These are phyloP conservation scores for Lochmaea capreae DNA, from an alignment of 2,888 invertebrate species.

Conservation along the genomic window DNA sequence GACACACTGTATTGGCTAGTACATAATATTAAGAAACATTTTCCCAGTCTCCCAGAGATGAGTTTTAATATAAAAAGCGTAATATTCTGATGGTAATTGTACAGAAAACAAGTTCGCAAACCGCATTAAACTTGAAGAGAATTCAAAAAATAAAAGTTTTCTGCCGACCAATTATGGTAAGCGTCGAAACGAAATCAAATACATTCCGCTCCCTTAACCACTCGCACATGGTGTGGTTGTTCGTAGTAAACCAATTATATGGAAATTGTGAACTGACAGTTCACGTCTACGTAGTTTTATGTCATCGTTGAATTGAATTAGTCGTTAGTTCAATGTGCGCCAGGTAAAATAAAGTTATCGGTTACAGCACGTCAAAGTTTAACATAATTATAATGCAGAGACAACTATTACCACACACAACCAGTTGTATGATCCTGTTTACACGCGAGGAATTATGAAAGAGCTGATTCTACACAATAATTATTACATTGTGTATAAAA, in stretches of 20 bases:
- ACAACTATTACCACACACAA: background rate
- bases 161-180: constrained; percentile 17
- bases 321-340: constrained; percentile 43
- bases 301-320: constrained; percentile 49
- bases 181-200: constrained; percentile 51
- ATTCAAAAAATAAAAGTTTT: no score
- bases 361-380: constrained; percentile 28
- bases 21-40: no score
- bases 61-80: no score
- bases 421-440: background rate
- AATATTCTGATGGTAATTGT: no score
- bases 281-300: constrained; percentile 54
- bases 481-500: background rate
- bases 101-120: no score
- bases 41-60: no score
- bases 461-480: background rate
- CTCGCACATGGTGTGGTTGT: constrained; percentile 49
- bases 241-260: constrained; percentile 57
- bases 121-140: no score
- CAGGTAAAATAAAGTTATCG: constrained; percentile 41
- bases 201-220: constrained; percentile 53
- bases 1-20: no score
- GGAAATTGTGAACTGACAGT: constrained; percentile 56
- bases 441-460: background rate
- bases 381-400: constrained; percentile 17